Conservation (phyloP, 2,888 invertebrate genomes). For the Drosophila nr. perissopoda region DNA sequence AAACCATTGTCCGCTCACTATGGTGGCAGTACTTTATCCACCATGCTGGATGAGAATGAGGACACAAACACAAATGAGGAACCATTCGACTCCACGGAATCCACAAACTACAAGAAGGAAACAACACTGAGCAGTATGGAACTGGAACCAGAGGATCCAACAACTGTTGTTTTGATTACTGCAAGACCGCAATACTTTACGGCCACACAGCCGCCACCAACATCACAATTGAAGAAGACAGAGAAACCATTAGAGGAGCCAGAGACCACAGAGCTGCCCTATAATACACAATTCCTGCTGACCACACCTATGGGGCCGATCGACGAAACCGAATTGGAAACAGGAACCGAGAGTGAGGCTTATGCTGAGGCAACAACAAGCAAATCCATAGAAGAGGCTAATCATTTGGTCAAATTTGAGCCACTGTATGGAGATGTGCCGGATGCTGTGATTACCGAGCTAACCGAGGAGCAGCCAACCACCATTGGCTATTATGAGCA, state of each 20-base stretch:
- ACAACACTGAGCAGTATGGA: constrained; percentile 54
- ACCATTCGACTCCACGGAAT: constrained; percentile 47
- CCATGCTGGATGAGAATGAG: constrained; percentile 63
- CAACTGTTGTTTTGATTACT: constrained; percentile 68
- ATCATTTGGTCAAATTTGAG: constrained; percentile 73
- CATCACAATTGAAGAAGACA: constrained; percentile 15
- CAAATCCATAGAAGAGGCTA: constrained; percentile 34
- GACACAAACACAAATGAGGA: constrained; percentile 37
- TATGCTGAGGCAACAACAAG: constrained; percentile 29
- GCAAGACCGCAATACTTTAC: constrained; percentile 66
- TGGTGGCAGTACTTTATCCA: constrained; percentile 65
- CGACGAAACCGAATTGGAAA: constrained; percentile 32
- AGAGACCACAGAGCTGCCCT: constrained; percentile 62
- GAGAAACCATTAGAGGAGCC: constrained; percentile 41
- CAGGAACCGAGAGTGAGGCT: constrained; percentile 3
- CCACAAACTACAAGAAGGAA: constrained; percentile 17
- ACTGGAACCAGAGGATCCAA: constrained; percentile 49
- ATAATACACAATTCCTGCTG: constrained; percentile 55
- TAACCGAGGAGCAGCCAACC: constrained; percentile 52
- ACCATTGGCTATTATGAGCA: constrained; percentile 27
- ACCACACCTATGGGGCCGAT: constrained; percentile 62
- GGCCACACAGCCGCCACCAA: constrained; percentile 18
- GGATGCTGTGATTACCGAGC: constrained; percentile 72
- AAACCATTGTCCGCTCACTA: constrained; percentile 52
- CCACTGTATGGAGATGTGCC: constrained; percentile 74